phyloP scores from a whole-genome alignment of 2,113 vertebrate genomes.

The Pelusios castaneus region DNA sequence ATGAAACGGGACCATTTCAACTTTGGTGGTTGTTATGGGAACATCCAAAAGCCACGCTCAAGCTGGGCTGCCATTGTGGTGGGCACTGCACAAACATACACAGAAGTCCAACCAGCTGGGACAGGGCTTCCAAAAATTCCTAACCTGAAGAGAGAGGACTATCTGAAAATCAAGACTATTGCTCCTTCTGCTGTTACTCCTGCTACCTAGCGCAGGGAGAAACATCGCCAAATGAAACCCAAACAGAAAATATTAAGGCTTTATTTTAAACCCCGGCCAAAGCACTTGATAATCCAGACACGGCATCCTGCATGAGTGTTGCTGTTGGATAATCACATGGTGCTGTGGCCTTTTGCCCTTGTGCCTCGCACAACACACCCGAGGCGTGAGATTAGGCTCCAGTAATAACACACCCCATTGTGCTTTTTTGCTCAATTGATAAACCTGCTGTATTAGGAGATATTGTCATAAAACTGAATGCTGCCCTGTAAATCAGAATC shows the following conservation, averaged over 20 bases:
- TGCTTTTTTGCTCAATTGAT: constrained; percentile 72
- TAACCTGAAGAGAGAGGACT: rapidly evolving
- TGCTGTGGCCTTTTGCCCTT: constrained; percentile 61
- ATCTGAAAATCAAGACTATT: not conserved
- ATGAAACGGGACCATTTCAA: not conserved
- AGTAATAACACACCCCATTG: constrained; percentile 65
- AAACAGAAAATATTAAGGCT: constrained; percentile 43
- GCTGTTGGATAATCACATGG: constrained; percentile 67
- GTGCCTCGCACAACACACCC: constrained; percentile 62
- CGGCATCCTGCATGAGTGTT: constrained; percentile 38
- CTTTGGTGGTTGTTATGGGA: not conserved
- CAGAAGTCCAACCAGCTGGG: not conserved
- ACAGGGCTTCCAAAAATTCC: not conserved
- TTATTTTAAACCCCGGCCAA: constrained; percentile 53
- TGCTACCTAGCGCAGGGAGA: not conserved
- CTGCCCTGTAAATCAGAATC: constrained; percentile 72
- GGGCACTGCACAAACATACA: not conserved
- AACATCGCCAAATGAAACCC: constrained; percentile 1
- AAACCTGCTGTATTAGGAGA: constrained; percentile 70
- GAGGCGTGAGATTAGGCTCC: constrained; percentile 70
- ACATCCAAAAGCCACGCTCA: not conserved
- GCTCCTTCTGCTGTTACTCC: not conserved
- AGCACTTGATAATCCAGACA: constrained; percentile 68
- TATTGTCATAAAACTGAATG: constrained; percentile 74
- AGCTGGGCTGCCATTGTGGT: not conserved